These are phyloP conservation scores for Mesoclemmys tuberculata DNA, from an alignment of 2,113 vertebrate species.

Conservation along the genomic window DNA sequence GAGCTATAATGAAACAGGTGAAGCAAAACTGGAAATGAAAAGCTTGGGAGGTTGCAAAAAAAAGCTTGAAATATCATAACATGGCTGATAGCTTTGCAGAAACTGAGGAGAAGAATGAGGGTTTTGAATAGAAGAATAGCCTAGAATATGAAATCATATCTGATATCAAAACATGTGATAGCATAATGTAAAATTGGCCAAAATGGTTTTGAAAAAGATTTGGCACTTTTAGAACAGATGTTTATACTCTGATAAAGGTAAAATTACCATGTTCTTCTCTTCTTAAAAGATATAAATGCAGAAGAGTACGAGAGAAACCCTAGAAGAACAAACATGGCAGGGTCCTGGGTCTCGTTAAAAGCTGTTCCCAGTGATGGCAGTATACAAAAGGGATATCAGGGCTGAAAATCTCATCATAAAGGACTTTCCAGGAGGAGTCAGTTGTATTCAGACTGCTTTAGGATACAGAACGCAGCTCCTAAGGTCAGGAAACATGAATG, in stretches of 20 bases:
- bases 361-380: neutral
- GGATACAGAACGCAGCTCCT: neutral
- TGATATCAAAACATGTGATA: neutral
- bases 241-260: neutral
- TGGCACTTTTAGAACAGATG: neutral
- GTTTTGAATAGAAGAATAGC: neutral
- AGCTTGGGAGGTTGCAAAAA: neutral
- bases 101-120: neutral
- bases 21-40: neutral
- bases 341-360: neutral
- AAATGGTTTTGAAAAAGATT: neutral
- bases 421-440: neutral
- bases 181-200: neutral
- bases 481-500: neutral
- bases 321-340: neutral
- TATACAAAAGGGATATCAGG: neutral
- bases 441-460: neutral
- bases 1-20: neutral
- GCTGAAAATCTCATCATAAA: neutral
- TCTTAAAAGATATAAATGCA: neutral
- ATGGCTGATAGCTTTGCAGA: neutral
- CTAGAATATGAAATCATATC: neutral
- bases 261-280: neutral
- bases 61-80: neutral
- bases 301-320: neutral